Base-by-base conservation (phyloP, 2,888 invertebrate species). In the Branchellion lobata region DNA sequence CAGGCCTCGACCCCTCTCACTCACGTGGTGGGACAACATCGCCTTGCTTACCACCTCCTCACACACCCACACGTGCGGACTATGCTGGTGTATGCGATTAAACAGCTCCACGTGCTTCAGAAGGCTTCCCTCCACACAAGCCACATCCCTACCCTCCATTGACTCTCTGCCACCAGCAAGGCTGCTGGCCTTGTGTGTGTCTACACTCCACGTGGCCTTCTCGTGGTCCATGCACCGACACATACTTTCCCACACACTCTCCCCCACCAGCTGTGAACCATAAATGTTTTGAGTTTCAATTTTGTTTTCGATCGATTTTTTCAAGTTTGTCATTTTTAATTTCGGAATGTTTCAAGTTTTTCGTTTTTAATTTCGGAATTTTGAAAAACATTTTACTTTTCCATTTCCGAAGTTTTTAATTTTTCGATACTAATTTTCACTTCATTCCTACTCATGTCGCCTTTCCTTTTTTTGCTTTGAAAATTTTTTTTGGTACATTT, bases 51-150 rank as follows among this genome's bases (percentile, higher is more conserved):
- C 91, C 0, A 92, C 90, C 81, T 91, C 90, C 85, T 93, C 93
- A 73, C 93, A 93, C n/a, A 90, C 88, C 84, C 90, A 89, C 80
- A 89, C 88, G 86, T 85, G 85, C 83, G 90, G 88, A 84, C 92
- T 87, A 61, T 90, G 91, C 84, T 93, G 92, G 86, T 94, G 94
- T 65, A 94, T 89, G 85, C 92, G 92, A 85, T 93, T 91, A 1
- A 94, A 88, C 27, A 94, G 87, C 68, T 92, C 92, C 5, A 92
- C 91, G 82, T 91, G 91, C 73, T 89, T 87, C 84, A 91, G 88
- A 84, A 91, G 91, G 82, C 90, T 90, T 27, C 29, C 75, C 14
- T 40, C 40, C 8, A 40, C 40, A 8, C 40, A 8, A 8, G 5
- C 40, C 8, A 8, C 40, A 5, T 8, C 5, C 14, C 5, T 14